Conservation (phyloP, 2,797 vertebrate species). For the Sebastiscus tertius region DNA sequence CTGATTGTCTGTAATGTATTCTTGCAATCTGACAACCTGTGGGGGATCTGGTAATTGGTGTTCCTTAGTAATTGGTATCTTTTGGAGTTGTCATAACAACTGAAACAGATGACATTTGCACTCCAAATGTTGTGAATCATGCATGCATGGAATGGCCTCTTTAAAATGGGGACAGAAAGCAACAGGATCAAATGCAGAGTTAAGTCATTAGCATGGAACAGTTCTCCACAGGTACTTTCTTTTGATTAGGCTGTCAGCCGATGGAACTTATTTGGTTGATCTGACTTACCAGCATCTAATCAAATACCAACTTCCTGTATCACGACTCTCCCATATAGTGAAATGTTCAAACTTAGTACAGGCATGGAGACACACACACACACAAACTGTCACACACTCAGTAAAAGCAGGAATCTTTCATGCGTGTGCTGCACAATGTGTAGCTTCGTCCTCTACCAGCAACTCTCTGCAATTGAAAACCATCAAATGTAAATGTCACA, state of each 20-base stretch:
- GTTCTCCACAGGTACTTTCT: not conserved
- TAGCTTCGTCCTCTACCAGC: not conserved
- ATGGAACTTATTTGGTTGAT: not conserved
- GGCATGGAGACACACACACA: not conserved
- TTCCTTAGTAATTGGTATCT: not conserved
- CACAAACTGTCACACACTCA: not conserved
- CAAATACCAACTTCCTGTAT: not conserved
- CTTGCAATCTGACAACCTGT: not conserved
- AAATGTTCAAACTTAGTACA: not conserved
- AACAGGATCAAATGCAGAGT: not conserved
- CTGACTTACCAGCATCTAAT: not conserved
- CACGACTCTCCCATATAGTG: not conserved
- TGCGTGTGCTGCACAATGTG: not conserved
- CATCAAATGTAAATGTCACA: slow-evolving; percentile 52
- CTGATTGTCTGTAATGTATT: not conserved
- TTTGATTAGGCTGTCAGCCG: not conserved
- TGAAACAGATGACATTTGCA: not conserved
- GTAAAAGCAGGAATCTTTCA: not conserved
- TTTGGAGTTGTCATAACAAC: not conserved
- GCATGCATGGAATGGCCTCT: not conserved
- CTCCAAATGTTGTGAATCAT: not conserved
- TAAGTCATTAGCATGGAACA: not conserved
- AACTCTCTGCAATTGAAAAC: slow-evolving; percentile 16
- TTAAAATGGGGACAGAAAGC: not conserved
- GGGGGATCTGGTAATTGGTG: slow-evolving; percentile 4